Base-by-base conservation (phyloP, 2,797 vertebrate species). In the Pipistrellus pipistrellus region DNA sequence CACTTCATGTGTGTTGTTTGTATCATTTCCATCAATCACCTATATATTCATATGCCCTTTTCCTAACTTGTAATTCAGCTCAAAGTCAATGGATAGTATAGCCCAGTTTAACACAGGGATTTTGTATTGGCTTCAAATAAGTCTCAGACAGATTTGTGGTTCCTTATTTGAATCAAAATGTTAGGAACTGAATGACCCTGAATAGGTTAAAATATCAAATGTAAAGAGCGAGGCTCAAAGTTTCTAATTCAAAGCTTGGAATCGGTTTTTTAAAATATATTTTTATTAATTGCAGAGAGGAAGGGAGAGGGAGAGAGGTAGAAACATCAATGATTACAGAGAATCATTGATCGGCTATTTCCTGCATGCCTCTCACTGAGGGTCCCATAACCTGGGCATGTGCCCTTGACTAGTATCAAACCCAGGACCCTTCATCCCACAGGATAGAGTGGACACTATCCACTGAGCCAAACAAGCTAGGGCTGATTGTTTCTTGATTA, bases 171-270 rank as follows among this genome's bases (percentile, higher is more conserved):
- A 92, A 82, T 73, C 4, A 92, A 73, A 71, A 85, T 69, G 59
- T 82, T 85, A 83, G 69, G 13, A 84, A 90, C 4, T 84, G 57
- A 51, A 11, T 51, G 55, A 89, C 1, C 8, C 48, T 59, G n/a
- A 87, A 35, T 93, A 44, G 84, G 55, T 76, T 46, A 62, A n/a
- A 90, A 57, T 71, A 48, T 44, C 30, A 64, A 85, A 38, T 7
- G 75, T 64, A 77, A 53, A 91, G 17, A 89, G 53, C 18, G 23
- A 90, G 8, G 35, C 25, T 88, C 71, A 10, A 95, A 83, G 30
- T 91, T 93, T 69, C 71, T 51, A 91, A 82, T 77, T 64, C 25
- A 85, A 91, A 94, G 18, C 17, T 82, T 64, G 59, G 27, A 62
- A 62, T 62, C 13, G 13, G 30, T n/a, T 66, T 64, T 64, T 18